Conservation (phyloP, 1,140 invertebrate genomes). For the Antheraea mylitta region DNA sequence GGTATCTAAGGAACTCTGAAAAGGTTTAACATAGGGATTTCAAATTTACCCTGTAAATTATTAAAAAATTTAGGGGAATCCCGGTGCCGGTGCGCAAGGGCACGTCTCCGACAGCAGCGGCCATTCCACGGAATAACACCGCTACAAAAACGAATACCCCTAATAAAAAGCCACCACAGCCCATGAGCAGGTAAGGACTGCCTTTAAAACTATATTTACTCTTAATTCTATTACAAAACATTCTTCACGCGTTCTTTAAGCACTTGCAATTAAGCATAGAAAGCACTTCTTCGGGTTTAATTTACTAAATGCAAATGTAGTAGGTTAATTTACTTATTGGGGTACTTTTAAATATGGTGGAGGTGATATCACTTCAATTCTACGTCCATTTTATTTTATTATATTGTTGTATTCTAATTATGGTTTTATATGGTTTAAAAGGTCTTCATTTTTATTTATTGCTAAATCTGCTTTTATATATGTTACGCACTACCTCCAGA, state of each 20-base stretch:
- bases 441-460: neutral
- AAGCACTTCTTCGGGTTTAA: neutral
- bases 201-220: neutral
- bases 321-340: neutral
- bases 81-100: slow-evolving; percentile 67
- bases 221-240: neutral
- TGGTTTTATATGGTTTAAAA: slow-evolving; percentile 12
- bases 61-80: slow-evolving; percentile 46
- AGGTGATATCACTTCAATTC: neutral
- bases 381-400: neutral
- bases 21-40: no score
- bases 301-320: slow-evolving; percentile 5
- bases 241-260: neutral
- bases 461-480: slow-evolving; percentile 10
- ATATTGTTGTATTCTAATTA: slow-evolving; percentile 3
- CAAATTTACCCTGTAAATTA: neutral
- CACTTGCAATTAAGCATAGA: neutral
- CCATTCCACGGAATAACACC: slow-evolving; percentile 26
- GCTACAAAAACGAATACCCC: slow-evolving; percentile 26
- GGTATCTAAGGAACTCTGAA: no score
- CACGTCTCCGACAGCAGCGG: slow-evolving; percentile 47
- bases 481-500: slow-evolving; percentile 52
- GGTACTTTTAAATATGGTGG: neutral
- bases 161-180: slow-evolving; percentile 56
- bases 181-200: slow-evolving; percentile 55